Evolutionary conservation across 2,113 vertebrate genomes (phyloP).

Genomic region (Orthonyx spaldingii): DNA sequence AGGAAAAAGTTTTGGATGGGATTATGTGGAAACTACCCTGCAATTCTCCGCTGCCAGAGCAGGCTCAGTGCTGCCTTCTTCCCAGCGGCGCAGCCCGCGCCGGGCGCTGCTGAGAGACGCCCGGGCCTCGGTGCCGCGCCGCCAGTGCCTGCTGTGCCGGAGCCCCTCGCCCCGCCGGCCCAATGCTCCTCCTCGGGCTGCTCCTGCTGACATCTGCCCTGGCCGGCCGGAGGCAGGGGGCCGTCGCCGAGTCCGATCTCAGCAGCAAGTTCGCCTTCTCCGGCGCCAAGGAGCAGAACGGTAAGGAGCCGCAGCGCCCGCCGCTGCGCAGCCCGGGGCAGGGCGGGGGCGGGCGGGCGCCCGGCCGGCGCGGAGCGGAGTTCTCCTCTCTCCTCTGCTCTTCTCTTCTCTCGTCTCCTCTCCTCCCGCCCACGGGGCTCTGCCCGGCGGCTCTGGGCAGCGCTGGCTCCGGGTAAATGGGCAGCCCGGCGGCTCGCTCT

Average conservation of each 20-base stretch:
- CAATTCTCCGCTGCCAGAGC: slow-evolving; percentile 78
- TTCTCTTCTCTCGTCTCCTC: background rate
- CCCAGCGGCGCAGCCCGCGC: slow-evolving; percentile 72
- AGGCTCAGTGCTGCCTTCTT: slow-evolving; percentile 79
- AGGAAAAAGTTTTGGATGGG: slow-evolving; percentile 79
- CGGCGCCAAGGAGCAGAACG: slow-evolving; percentile 90
- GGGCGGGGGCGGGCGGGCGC: background rate
- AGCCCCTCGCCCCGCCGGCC: slow-evolving; percentile 78
- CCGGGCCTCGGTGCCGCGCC: slow-evolving; percentile 68
- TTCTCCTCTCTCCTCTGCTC: background rate
- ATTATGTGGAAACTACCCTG: slow-evolving; percentile 90
- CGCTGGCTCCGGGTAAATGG: background rate
- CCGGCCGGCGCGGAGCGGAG: background rate
- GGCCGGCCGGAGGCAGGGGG: slow-evolving; percentile 79
- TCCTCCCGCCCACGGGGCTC: background rate
- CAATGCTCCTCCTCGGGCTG: slow-evolving; percentile 93
- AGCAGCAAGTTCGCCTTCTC: slow-evolving; percentile 85
- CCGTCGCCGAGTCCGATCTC: slow-evolving; percentile 85
- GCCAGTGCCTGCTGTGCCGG: slow-evolving; percentile 60
- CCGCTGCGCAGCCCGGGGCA: background rate
- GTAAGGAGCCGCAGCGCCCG: slow-evolving; percentile 61
- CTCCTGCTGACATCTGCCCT: slow-evolving; percentile 88
- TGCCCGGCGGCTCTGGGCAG: background rate
- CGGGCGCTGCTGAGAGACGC: slow-evolving; percentile 82
- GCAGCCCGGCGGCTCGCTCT: background rate